phyloP scores from a whole-genome alignment of 1,140 invertebrate species.

The Andricus grossulariae region DNA sequence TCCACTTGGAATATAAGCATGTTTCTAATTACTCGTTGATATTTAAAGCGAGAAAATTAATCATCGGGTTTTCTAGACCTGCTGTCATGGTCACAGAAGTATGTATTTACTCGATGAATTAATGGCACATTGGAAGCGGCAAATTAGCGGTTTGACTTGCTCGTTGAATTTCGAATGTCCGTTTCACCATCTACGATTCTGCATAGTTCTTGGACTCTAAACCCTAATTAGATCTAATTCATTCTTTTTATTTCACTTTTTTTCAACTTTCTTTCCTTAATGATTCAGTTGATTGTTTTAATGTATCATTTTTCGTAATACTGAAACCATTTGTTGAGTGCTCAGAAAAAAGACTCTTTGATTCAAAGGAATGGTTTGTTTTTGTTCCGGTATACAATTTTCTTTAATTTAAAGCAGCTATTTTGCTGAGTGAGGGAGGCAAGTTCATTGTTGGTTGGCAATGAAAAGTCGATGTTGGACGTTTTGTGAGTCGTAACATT shows the following conservation, averaged over 20 bases:
- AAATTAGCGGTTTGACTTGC: constrained; percentile 16
- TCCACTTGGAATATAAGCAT: neutral
- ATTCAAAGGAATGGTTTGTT: no score
- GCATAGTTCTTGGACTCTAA: no score
- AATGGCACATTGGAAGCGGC: constrained; percentile 21
- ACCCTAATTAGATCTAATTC: no score
- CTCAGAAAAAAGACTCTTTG: no score
- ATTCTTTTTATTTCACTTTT: no score
- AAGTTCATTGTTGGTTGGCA: neutral
- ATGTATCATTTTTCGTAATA: no score
- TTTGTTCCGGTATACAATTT: no score
- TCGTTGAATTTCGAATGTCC: neutral
- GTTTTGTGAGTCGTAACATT: neutral
- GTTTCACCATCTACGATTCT: neutral
- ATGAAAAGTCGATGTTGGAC: neutral
- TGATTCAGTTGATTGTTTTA: no score
- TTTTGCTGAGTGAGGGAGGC: neutral
- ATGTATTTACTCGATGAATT: constrained; percentile 24
- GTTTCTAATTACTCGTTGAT: constrained; percentile 25
- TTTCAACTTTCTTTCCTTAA: no score
- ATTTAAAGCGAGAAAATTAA: constrained; percentile 28
- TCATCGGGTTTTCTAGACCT: constrained; percentile 14
- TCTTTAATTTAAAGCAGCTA: no score
- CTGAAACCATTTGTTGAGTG: no score
- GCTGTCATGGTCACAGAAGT: neutral